A percentile compares a stretch with the other conserved stretches of the same genome.
Conservation (phyloP, 2,113 vertebrate species). For the Protomyctophum bolini region DNA sequence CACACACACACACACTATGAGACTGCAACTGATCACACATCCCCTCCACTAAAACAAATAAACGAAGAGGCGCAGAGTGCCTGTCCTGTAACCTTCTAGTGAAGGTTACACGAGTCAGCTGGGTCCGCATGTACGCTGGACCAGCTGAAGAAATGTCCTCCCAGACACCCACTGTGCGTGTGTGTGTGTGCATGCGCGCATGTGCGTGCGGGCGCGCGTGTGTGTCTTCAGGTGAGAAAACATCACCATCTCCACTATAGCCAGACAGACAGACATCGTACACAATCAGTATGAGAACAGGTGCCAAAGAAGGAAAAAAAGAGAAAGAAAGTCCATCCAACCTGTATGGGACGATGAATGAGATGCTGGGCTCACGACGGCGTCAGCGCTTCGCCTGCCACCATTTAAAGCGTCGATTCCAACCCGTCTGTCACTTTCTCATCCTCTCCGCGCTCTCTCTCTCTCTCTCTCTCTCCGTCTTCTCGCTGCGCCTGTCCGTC, state of each 20-base stretch:
- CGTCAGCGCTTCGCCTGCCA: slow-evolving; percentile 37
- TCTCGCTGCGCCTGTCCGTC: slow-evolving; percentile 37
- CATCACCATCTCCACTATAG: slow-evolving; percentile 30
- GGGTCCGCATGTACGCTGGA: slow-evolving; percentile 63
- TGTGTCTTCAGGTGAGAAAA: slow-evolving; percentile 61
- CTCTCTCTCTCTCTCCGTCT: slow-evolving; percentile 28
- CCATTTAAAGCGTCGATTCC: slow-evolving; percentile 40
- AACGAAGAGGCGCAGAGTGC: slow-evolving; percentile 66
- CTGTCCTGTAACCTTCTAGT: slow-evolving; percentile 68
- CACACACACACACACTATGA: slow-evolving; percentile 20
- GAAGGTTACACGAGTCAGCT: slow-evolving; percentile 73
- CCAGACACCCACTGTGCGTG: slow-evolving; percentile 69
- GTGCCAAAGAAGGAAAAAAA: background rate
- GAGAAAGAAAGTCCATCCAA: slow-evolving; percentile 31
- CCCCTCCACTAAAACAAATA: slow-evolving; percentile 58
- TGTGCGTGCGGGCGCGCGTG: slow-evolving; percentile 3
- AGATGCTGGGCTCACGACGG: slow-evolving; percentile 34
- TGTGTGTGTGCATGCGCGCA: slow-evolving; percentile 12
- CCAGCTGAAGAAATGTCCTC: slow-evolving; percentile 78
- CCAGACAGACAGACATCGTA: background rate
- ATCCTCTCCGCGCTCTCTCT: slow-evolving; percentile 37
- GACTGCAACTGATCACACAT: slow-evolving; percentile 46
- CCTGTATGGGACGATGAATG: slow-evolving; percentile 64
- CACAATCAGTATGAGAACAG: background rate
- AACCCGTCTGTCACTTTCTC: slow-evolving; percentile 58